A percentile compares a stretch with the other conserved stretches of the same genome.
These are phyloP conservation scores for Caenorhabditis plicata DNA, from an alignment of 2,888 invertebrate genomes.

Conservation along the genomic window DNA sequence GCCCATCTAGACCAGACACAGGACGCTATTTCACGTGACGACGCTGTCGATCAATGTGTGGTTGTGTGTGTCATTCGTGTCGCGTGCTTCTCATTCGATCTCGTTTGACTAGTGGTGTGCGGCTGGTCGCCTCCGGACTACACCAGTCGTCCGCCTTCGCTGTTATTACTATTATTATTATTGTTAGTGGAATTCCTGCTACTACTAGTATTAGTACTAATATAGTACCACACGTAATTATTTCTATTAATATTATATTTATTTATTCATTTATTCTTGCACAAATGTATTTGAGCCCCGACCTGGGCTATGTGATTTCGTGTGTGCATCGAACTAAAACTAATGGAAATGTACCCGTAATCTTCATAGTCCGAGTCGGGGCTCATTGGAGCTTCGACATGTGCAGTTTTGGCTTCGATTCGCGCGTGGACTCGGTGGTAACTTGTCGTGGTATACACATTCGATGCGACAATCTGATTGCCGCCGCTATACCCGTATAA, in stretches of 20 bases:
- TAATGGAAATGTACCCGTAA: conserved; percentile 35
- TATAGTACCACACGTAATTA: not conserved
- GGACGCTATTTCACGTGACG: conserved; percentile 9
- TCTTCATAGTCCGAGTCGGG: conserved; percentile 34
- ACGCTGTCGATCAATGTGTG: conserved; percentile 4
- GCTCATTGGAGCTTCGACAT: conserved; percentile 1
- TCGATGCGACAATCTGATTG: not conserved
- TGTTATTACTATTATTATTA: not conserved
- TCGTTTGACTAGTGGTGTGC: conserved; percentile 22
- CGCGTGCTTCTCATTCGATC: conserved; percentile 37
- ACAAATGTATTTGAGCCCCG: conserved; percentile 6
- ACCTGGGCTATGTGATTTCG: conserved; percentile 32
- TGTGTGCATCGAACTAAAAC: conserved; percentile 5
- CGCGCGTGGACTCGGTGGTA: conserved; percentile 26
- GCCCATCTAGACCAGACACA: not conserved
- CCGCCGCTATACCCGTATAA: conserved; percentile 40
- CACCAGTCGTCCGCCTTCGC: not conserved
- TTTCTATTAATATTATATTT: not conserved
- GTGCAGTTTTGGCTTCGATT: conserved; percentile 1
- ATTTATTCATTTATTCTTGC: not conserved
- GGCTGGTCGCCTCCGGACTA: conserved; percentile 8
- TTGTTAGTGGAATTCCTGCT: not conserved
- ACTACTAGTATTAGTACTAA: not conserved
- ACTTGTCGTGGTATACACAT: conserved; percentile 12
- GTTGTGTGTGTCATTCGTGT: conserved; percentile 3